Conservation (phyloP, 1,140 invertebrate species). For the Drosophila persimilis region DNA sequence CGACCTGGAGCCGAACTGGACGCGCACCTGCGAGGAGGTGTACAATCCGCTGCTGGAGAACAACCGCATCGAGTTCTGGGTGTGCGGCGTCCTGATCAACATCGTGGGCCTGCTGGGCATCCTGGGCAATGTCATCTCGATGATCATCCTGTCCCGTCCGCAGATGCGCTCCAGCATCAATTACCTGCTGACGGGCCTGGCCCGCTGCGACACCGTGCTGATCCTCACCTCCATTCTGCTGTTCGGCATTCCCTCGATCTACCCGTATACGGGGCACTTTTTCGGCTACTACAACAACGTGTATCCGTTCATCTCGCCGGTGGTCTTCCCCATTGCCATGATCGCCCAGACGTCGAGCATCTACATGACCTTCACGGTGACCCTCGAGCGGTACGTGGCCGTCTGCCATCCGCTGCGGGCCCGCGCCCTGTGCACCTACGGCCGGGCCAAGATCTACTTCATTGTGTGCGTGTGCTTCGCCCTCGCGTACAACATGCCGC, state of each 20-base stretch:
- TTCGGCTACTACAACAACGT: conserved; percentile 91
- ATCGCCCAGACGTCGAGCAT: conserved; percentile 96
- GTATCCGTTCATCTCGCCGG: conserved; percentile 91
- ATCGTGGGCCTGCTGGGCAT: conserved; percentile 92
- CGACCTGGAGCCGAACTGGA: conserved; percentile 56
- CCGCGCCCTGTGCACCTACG: conserved; percentile 94
- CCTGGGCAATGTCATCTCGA: conserved; percentile 94
- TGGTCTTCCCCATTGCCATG: conserved; percentile 93
- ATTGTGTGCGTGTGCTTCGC: conserved; percentile 92
- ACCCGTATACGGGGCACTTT: conserved; percentile 89
- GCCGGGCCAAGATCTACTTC: conserved; percentile 93
- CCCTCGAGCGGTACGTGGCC: conserved; percentile 97
- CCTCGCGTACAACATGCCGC: conserved; percentile 93
- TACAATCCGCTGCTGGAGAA: conserved; percentile 65
- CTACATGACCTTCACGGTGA: conserved; percentile 97
- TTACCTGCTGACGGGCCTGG: conserved; percentile 94
- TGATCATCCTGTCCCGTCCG: conserved; percentile 94
- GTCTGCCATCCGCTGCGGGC: conserved; percentile 97
- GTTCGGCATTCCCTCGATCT: conserved; percentile 93
- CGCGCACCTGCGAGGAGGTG: conserved; percentile 56
- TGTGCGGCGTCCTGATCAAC: conserved; percentile 93
- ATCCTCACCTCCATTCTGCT: conserved; percentile 94
- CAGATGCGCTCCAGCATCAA: conserved; percentile 98
- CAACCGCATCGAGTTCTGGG: conserved; percentile 89
- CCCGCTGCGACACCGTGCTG: conserved; percentile 94